phyloP scores from a whole-genome alignment of 2,113 vertebrate genomes.

The Muntiacus reevesi region DNA sequence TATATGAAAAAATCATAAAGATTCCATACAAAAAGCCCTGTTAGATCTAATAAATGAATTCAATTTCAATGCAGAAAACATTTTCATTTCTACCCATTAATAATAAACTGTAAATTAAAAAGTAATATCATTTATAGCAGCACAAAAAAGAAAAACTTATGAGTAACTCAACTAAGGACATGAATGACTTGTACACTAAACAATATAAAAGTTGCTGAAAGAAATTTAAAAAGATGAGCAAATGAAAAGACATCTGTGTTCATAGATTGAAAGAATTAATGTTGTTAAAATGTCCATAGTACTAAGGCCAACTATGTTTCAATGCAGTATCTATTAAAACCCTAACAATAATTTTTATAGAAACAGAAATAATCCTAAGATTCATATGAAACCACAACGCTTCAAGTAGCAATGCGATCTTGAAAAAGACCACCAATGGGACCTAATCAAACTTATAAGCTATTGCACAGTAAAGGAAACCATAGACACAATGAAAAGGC shows the following conservation, averaged over 20 bases:
- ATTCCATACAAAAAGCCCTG: neutral
- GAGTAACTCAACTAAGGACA: neutral
- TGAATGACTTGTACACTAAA: neutral
- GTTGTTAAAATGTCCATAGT: neutral
- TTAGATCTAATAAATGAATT: neutral
- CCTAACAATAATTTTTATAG: neutral
- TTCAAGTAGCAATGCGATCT: neutral
- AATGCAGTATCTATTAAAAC: neutral
- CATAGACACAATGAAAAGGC: neutral
- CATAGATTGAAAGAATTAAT: neutral
- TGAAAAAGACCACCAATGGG: neutral
- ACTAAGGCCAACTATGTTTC: neutral
- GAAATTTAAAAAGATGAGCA: neutral
- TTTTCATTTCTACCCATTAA: neutral
- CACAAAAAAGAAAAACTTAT: neutral
- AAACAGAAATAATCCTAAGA: neutral
- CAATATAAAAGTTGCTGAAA: neutral
- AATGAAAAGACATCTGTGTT: neutral
- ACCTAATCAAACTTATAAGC: neutral
- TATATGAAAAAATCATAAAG: neutral
- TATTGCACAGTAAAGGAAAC: neutral
- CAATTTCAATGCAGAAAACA: neutral
- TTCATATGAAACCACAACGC: neutral
- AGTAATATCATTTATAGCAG: neutral
- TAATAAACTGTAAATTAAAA: neutral